Conservation (phyloP, 2,888 invertebrate genomes). For the Temnothorax ravouxi region DNA sequence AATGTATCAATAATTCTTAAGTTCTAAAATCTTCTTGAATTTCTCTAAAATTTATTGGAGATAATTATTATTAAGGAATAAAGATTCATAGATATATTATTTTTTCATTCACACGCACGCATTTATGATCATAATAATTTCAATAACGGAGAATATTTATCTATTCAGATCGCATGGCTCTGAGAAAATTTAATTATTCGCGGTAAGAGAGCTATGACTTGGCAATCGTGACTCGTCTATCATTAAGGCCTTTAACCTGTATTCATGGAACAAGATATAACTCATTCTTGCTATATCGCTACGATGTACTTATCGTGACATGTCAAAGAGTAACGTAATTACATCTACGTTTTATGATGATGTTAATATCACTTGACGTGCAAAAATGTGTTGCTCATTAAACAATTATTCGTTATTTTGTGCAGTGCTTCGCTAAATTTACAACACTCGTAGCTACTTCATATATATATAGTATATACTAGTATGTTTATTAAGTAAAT, state of each 20-base stretch:
- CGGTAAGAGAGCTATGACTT: background rate
- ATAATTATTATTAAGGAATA: background rate
- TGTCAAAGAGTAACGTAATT: slow-evolving; percentile 11
- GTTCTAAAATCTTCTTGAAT: background rate
- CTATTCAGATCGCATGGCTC: background rate
- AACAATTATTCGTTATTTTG: slow-evolving; percentile 26
- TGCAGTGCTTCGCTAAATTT: background rate
- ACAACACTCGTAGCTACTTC: background rate
- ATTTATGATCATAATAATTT: slow-evolving; percentile 8
- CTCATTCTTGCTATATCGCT: background rate
- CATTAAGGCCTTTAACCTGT: background rate
- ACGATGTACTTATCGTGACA: background rate
- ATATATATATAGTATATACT: background rate
- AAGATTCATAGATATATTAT: background rate
- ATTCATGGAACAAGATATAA: slow-evolving; percentile 1
- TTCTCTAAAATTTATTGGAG: background rate
- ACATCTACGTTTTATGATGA: background rate
- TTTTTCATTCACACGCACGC: background rate
- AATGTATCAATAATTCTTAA: background rate
- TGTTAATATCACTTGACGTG: slow-evolving; percentile 18
- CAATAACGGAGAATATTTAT: background rate
- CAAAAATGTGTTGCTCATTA: background rate
- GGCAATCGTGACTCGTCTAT: slow-evolving; percentile 14
- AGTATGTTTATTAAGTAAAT: slow-evolving; percentile 10
- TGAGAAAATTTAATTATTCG: slow-evolving; percentile 34